Conservation (phyloP, 2,113 vertebrate genomes). For the Cochlearius cochlearius region DNA sequence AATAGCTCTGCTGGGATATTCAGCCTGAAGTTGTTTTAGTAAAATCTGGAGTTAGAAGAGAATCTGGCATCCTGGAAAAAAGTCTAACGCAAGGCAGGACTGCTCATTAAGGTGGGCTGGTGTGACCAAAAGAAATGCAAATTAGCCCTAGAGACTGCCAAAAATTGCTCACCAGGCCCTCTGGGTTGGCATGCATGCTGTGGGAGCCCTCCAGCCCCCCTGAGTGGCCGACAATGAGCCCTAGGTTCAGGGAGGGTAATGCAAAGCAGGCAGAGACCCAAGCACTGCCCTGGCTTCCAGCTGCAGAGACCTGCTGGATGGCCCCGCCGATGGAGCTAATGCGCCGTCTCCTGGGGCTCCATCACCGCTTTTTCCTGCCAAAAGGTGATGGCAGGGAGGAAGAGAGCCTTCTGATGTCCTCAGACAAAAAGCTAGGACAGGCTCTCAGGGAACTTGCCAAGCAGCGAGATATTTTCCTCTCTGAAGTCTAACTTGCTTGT, state of each 20-base stretch:
- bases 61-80: not conserved
- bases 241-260: not conserved
- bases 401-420: not conserved
- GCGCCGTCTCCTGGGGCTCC: not conserved
- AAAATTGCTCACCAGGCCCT: not conserved
- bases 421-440: not conserved
- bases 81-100: not conserved
- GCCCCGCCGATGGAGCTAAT: fast-evolving
- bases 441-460: not conserved
- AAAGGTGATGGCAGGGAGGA: not conserved
- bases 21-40: not conserved
- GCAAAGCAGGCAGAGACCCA: not conserved
- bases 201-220: not conserved
- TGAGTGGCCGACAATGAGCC: not conserved
- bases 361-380: fast-evolving
- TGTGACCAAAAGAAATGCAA: not conserved
- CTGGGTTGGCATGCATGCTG: not conserved
- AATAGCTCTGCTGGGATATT: not conserved
- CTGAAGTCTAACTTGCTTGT: not conserved
- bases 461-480: not conserved
- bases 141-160: not conserved
- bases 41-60: not conserved
- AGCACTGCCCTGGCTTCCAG: not conserved
- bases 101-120: not conserved
- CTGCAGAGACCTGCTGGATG: not conserved